Evolutionary conservation across 2,797 vertebrate genomes (phyloP).

Genomic region (Eulemur coronatus): DNA sequence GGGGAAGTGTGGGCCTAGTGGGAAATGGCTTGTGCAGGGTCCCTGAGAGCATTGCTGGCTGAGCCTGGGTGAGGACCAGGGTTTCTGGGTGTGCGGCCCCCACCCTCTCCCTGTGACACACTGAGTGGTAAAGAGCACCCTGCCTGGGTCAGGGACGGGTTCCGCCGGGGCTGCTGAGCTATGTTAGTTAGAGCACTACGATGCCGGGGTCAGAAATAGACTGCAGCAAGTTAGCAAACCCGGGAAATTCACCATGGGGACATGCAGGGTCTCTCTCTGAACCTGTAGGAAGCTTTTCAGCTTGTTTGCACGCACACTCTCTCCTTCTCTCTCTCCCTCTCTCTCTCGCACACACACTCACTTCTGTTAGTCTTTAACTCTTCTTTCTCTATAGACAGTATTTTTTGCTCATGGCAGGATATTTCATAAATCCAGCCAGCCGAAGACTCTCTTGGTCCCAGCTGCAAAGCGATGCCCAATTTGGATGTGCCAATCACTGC

Average conservation of each 20-base stretch:
- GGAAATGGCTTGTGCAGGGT: neutral
- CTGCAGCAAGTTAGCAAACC: neutral
- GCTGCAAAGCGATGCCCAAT: neutral
- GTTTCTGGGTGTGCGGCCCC: neutral
- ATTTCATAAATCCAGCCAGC: neutral
- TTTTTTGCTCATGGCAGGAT: neutral
- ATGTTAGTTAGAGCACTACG: too few relatives aligned
- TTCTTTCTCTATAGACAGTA: neutral
- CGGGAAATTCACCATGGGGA: rapidly evolving
- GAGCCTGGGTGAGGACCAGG: neutral
- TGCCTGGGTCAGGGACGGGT: neutral
- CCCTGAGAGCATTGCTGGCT: neutral
- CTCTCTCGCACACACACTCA: neutral
- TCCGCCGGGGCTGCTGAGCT: rapidly evolving
- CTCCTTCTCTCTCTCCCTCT: neutral
- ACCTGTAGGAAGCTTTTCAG: neutral
- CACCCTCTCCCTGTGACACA: neutral
- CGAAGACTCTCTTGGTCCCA: neutral
- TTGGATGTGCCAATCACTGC: neutral
- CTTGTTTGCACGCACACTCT: neutral
- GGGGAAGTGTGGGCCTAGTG: neutral
- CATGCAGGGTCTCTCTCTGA: neutral
- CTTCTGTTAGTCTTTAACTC: neutral
- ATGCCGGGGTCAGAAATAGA: too few relatives aligned
- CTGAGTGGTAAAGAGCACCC: rapidly evolving